Evolutionary conservation across 2,797 vertebrate genomes (phyloP).

Genomic region (Sebastes reedi): DNA sequence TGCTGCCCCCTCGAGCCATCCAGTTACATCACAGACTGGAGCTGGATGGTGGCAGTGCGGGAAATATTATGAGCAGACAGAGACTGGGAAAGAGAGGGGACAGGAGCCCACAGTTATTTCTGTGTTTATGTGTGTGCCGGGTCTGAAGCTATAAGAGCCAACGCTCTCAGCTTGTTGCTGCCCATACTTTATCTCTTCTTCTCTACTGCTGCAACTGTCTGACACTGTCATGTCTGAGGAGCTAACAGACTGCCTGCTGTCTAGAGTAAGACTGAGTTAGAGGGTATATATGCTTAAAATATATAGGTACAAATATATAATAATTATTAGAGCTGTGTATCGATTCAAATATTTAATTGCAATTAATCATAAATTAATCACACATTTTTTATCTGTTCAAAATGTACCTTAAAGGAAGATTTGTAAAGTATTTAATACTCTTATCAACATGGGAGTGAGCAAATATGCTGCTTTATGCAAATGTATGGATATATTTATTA

Average conservation of each 20-base stretch:
- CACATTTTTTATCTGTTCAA: neutral
- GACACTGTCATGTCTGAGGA: neutral
- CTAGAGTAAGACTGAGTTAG: neutral
- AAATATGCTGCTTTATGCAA: too few species aligned
- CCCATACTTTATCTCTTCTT: neutral
- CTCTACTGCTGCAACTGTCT: neutral
- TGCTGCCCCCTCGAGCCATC: conserved; percentile 47
- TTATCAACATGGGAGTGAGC: too few species aligned
- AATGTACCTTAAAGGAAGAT: neutral
- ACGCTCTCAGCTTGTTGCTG: neutral
- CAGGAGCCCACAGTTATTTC: conserved; percentile 8
- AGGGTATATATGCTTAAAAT: neutral
- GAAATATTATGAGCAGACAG: conserved; percentile 25
- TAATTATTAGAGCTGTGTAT: too few species aligned
- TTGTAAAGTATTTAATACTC: too few species aligned
- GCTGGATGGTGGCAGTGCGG: conserved; percentile 20
- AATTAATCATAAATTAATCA: too few species aligned
- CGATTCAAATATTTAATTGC: too few species aligned
- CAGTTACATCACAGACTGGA: conserved; percentile 42
- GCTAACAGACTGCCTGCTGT: neutral
- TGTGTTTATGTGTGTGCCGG: conserved; percentile 17
- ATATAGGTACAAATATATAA: neutral
- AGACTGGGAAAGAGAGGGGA: neutral
- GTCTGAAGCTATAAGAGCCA: conserved; percentile 10
- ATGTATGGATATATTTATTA: too few species aligned